Conservation (phyloP, 92 coral and sea anemone genomes). For the Hydrozoanthus gracilis region DNA sequence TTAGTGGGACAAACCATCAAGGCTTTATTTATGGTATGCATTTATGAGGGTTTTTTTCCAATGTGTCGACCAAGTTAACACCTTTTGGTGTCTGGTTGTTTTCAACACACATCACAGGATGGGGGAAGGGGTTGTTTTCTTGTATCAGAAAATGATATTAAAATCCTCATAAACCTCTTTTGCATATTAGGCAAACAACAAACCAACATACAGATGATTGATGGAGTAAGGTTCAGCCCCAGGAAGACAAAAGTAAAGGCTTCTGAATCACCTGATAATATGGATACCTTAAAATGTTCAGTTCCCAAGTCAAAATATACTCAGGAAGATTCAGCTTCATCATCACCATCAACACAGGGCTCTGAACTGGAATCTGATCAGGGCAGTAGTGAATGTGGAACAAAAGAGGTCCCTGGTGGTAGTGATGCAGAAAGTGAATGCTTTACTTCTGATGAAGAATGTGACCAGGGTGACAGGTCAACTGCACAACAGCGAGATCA, state of each 20-base stretch:
- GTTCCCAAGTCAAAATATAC: not conserved
- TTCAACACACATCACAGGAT: too few relatives aligned
- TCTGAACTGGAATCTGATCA: constrained; percentile 9
- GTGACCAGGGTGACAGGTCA: constrained; percentile 14
- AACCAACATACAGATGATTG: not conserved
- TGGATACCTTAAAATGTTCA: constrained; percentile 7
- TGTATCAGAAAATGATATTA: too few relatives aligned
- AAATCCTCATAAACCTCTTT: not conserved
- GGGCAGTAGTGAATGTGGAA: constrained; percentile 2
- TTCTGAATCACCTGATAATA: not conserved
- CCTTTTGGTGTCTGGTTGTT: too few relatives aligned
- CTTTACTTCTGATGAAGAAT: constrained; percentile 6
- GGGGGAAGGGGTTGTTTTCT: too few relatives aligned
- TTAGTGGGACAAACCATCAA: too few relatives aligned
- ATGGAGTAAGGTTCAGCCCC: not conserved
- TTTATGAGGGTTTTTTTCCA: too few relatives aligned
- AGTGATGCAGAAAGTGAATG: constrained; percentile 14
- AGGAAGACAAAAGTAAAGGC: constrained; percentile 11
- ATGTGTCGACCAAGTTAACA: too few relatives aligned
- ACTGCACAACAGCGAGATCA: constrained; percentile 8
- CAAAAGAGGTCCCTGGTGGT: constrained; percentile 16
- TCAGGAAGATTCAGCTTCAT: constrained; percentile 10
- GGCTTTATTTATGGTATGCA: too few relatives aligned
- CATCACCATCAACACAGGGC: constrained; percentile 12
- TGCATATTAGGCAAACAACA: constrained; percentile 3